Conservation (phyloP, 2,888 invertebrate species). For the Sepioteuthis lessoniana region DNA sequence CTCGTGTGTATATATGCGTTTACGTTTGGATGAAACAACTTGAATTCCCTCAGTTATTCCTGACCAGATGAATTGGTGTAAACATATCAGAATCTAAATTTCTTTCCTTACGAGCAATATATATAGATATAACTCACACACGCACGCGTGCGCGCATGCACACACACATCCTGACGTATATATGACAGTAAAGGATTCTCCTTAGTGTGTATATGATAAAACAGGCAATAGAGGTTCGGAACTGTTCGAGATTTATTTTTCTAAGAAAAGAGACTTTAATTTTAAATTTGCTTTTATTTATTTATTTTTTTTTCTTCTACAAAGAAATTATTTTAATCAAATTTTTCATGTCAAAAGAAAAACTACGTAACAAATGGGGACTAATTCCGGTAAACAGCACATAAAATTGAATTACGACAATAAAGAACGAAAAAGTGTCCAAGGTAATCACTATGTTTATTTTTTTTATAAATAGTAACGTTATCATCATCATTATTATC, state of each 20-base stretch:
- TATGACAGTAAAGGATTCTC: too few relatives aligned
- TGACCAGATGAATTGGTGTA: too few relatives aligned
- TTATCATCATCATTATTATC: too few relatives aligned
- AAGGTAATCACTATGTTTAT: neutral
- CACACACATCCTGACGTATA: neutral
- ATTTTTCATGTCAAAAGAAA: neutral
- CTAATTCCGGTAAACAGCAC: neutral
- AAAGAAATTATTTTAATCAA: slow-evolving; percentile 10
- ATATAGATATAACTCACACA: too few relatives aligned
- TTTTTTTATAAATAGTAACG: neutral
- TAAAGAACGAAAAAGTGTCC: neutral
- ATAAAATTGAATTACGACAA: neutral
- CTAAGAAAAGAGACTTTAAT: neutral
- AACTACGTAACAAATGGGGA: neutral
- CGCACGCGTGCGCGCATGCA: too few relatives aligned
- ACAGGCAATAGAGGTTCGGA: too few relatives aligned
- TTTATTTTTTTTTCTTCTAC: neutral
- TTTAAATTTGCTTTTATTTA: neutral
- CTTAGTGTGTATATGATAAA: too few relatives aligned
- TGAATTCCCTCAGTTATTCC: too few relatives aligned
- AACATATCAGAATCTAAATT: too few relatives aligned
- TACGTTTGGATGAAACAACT: too few relatives aligned
- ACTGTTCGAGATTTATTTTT: neutral
- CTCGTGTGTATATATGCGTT: too few relatives aligned
- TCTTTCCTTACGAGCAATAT: too few relatives aligned